Evolutionary conservation across 1,140 invertebrate species (phyloP), one percentile per base, ranked within the genome.

Genomic region (Ceratitis capitata): DNA sequence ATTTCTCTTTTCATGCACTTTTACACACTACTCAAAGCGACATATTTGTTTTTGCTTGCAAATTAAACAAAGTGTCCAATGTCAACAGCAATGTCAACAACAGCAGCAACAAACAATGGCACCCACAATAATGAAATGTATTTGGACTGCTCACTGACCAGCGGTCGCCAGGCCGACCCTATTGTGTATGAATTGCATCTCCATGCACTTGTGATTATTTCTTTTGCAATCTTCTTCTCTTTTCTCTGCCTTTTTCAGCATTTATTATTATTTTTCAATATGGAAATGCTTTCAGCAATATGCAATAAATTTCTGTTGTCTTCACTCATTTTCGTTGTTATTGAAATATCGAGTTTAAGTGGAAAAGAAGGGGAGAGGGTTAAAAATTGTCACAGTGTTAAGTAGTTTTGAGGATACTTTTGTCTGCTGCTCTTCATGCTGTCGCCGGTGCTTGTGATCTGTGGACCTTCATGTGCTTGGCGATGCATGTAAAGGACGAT

Each of bases 21-120:
- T 47, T 56, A n/a, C 23, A n/a, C n/a, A n/a, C n/a, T n/a, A n/a
- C n/a, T n/a, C n/a, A n/a, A n/a, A n/a, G n/a, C n/a, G n/a, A n/a
- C n/a, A 56, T 56, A 56, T 6, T n/a, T 53, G 23, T 78, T 78
- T 78, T 78, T 42, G 12, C 10, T 78, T 78, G 69, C 69, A 47
- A 78, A 78, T 78, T 78, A 78, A 78, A 78, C 69, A 78, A 78
- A 78, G 69, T 78, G 69, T 78, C 69, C 69, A 78, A 78, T 78
- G 69, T 78, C 69, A 78, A 78, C 69, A 78, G 69, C 69, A 45
- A 78, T 39, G 69, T 78, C 69, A 78, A 78, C 69, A 78, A 78
- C n/a, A n/a, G n/a, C n/a, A n/a, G n/a, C n/a, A n/a, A n/a, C n/a
- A n/a, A n/a, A n/a, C n/a, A n/a, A n/a, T 78, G 45, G 69, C 69